phyloP scores from a whole-genome alignment of 2,888 invertebrate genomes.

The Eupelmus urozonus region DNA sequence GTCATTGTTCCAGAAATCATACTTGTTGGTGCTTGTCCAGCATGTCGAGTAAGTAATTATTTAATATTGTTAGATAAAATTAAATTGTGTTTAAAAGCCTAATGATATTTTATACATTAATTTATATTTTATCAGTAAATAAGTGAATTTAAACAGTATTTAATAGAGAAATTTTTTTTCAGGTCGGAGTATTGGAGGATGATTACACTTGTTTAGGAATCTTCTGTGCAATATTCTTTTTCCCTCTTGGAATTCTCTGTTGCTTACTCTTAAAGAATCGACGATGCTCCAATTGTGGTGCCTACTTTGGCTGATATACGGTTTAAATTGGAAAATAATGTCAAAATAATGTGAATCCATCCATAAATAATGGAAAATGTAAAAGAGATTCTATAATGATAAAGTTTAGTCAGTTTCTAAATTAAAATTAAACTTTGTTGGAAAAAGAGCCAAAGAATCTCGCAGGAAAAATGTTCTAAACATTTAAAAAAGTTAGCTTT shows the following conservation, averaged over 20 bases:
- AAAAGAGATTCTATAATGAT: background rate
- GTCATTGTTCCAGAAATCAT: conserved; percentile 88
- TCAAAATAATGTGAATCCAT: no score
- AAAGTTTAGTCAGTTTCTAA: conserved; percentile 13
- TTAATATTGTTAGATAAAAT: background rate
- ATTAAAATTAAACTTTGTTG: conserved; percentile 1
- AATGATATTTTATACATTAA: no score
- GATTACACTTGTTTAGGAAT: conserved; percentile 92
- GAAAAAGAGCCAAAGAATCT: conserved; percentile 21
- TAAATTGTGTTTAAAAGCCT: no score
- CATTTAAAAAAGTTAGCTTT: conserved; percentile 1
- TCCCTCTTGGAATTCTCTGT: conserved; percentile 92
- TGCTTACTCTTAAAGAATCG: conserved; percentile 90
- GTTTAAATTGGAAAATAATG: conserved; percentile 6
- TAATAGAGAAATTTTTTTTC: conserved; percentile 56
- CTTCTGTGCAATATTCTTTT: conserved; percentile 90
- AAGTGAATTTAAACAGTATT: conserved; percentile 8
- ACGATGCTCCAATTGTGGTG: conserved; percentile 92
- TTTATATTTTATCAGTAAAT: background rate
- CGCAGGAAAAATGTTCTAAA: background rate
- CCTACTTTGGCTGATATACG: conserved; percentile 83
- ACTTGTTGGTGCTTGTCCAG: conserved; percentile 91
- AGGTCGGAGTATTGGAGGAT: conserved; percentile 90
- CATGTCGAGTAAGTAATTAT: conserved; percentile 83
- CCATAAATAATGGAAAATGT: background rate